Percentiles rank a stretch among this genome's conserved stretches.
phyloP scores from a whole-genome alignment of 2,113 vertebrate species.

The Trichechus manatus region DNA sequence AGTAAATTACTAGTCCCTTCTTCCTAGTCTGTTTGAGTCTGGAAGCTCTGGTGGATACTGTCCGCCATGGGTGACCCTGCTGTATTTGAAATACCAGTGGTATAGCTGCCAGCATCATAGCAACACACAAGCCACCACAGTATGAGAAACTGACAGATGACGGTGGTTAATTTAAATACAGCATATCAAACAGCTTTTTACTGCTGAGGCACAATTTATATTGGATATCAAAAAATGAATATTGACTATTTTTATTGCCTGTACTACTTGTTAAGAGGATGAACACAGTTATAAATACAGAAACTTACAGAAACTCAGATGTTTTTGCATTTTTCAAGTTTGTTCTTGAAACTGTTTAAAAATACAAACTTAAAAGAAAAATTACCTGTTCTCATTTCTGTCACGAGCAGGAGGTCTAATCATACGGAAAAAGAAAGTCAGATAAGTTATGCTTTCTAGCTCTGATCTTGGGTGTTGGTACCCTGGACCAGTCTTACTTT shows the following conservation, averaged over 20 bases:
- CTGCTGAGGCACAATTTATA: neutral
- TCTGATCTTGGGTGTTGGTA: neutral
- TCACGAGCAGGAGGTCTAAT: neutral
- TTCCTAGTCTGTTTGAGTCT: neutral
- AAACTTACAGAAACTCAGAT: neutral
- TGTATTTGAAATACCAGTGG: neutral
- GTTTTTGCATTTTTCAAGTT: neutral
- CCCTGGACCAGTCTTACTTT: neutral
- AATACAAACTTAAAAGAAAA: slow-evolving; percentile 44
- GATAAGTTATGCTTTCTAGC: neutral
- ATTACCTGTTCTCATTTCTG: neutral
- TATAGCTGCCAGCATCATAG: neutral
- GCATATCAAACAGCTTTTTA: slow-evolving; percentile 27
- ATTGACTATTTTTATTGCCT: slow-evolving; percentile 12
- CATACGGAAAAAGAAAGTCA: neutral
- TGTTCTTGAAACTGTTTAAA: neutral
- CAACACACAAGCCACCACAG: neutral
- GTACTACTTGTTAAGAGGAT: neutral
- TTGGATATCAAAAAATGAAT: neutral
- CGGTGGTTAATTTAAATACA: neutral
- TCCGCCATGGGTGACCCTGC: neutral
- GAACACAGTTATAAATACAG: neutral
- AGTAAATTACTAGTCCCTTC: neutral
- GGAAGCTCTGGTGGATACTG: neutral
- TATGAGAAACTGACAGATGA: neutral